Conservation (phyloP, 2,797 vertebrate genomes). For the Falco biarmicus region DNA sequence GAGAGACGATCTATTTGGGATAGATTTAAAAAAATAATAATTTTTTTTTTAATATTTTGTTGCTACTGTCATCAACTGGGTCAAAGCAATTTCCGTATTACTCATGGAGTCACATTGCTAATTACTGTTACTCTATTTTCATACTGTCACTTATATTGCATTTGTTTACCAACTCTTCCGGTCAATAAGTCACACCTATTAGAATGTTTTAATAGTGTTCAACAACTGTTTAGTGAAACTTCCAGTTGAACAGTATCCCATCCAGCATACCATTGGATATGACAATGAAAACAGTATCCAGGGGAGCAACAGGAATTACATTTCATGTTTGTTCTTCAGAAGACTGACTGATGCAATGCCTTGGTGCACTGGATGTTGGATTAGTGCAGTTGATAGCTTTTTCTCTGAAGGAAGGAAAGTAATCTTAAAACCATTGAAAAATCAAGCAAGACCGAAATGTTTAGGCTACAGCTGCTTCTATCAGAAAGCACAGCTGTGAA, state of each 20-base stretch:
- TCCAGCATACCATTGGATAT: slow-evolving; percentile 61
- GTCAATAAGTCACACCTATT: slow-evolving; percentile 64
- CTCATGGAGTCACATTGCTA: slow-evolving; percentile 57
- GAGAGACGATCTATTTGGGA: background rate
- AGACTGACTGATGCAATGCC: background rate
- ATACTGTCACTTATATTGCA: slow-evolving; percentile 53
- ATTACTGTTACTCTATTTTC: slow-evolving; percentile 42
- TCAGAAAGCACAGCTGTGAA: background rate
- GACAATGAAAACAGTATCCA: slow-evolving; percentile 44
- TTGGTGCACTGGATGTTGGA: background rate
- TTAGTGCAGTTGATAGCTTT: background rate
- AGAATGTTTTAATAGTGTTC: slow-evolving; percentile 13
- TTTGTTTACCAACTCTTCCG: slow-evolving; percentile 66
- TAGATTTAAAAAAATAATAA: no score
- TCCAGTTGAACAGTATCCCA: slow-evolving; percentile 41
- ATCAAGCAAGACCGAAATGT: background rate
- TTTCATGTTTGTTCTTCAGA: background rate
- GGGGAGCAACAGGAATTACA: background rate
- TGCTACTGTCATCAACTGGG: slow-evolving; percentile 46
- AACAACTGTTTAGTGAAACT: slow-evolving; percentile 18
- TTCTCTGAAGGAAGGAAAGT: background rate
- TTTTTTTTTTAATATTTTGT: background rate
- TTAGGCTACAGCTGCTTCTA: background rate
- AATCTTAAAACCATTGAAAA: background rate
- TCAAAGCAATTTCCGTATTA: slow-evolving; percentile 59